These are phyloP conservation scores for Beris chalybata DNA, from an alignment of 2,888 invertebrate genomes.

Conservation along the genomic window DNA sequence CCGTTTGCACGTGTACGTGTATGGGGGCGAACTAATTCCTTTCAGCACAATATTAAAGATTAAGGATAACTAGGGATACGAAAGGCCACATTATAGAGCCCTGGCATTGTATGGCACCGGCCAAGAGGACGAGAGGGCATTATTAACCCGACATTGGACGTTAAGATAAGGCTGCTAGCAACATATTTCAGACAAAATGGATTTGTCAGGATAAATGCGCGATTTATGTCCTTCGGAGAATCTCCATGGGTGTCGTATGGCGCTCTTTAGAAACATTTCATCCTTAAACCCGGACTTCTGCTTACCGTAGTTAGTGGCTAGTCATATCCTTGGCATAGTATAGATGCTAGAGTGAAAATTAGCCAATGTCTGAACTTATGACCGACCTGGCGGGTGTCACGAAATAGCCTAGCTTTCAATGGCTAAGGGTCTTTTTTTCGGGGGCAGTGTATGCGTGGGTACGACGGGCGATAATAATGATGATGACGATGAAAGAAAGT, in stretches of 20 bases:
- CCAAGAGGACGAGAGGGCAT: slow-evolving; percentile 15
- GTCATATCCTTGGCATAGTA: too few relatives aligned
- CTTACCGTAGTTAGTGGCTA: too few relatives aligned
- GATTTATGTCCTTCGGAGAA: slow-evolving; percentile 19
- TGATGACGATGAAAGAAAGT: too few relatives aligned
- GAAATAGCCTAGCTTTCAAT: too few relatives aligned
- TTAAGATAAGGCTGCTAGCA: slow-evolving; percentile 26
- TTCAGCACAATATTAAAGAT: slow-evolving; percentile 24
- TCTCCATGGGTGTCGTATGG: slow-evolving; percentile 9
- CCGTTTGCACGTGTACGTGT: too few relatives aligned
- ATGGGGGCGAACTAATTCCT: slow-evolving; percentile 18
- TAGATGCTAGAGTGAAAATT: too few relatives aligned
- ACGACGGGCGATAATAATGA: too few relatives aligned
- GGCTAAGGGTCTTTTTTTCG: too few relatives aligned
- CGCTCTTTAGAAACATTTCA: background rate
- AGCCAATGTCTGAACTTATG: too few relatives aligned
- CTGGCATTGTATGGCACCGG: background rate
- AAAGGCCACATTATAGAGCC: background rate
- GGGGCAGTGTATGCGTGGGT: too few relatives aligned
- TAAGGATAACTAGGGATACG: slow-evolving; percentile 17
- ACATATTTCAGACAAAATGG: slow-evolving; percentile 32
- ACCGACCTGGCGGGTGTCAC: too few relatives aligned
- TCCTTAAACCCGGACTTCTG: too few relatives aligned
- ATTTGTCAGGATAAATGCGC: slow-evolving; percentile 32
- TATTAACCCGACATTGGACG: slow-evolving; percentile 21